A percentile compares a stretch with the other conserved stretches of the same genome.
phyloP scores from a whole-genome alignment of 2,888 invertebrate genomes.

The Dryocosmus kuriphilus region DNA sequence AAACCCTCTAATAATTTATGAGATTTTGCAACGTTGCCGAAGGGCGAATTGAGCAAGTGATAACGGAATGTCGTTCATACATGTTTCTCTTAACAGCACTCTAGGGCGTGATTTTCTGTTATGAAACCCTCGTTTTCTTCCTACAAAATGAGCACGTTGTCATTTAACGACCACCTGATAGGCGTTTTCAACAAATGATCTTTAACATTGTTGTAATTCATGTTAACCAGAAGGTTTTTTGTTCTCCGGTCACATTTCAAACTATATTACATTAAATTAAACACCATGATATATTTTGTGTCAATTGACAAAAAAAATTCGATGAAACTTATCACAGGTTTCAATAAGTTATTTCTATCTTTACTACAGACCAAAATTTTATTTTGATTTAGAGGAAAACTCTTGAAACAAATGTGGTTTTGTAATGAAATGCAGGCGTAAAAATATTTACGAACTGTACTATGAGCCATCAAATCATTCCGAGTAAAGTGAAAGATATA shows the following conservation, averaged over 20 bases:
- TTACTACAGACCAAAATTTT: no score
- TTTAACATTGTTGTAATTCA: neutral
- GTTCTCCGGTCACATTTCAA: neutral
- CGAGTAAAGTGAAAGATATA: neutral
- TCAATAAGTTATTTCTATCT: no score
- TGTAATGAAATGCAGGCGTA: neutral
- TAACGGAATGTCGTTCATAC: neutral
- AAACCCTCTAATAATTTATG: neutral
- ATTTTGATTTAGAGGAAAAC: neutral
- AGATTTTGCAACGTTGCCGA: neutral
- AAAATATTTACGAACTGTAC: neutral
- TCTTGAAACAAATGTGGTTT: neutral
- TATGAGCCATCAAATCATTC: neutral
- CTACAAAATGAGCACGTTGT: neutral
- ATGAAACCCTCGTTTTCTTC: neutral
- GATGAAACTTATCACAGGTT: no score
- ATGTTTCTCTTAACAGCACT: conserved; percentile 1
- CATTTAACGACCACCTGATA: neutral
- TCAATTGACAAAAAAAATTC: no score
- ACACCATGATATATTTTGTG: no score
- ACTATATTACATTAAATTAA: no score
- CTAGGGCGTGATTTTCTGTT: neutral
- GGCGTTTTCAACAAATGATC: neutral
- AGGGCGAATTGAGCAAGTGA: neutral
- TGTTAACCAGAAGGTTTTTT: neutral